Base-by-base conservation (phyloP, 1,140 invertebrate genomes). In the Argopecten irradians region DNA sequence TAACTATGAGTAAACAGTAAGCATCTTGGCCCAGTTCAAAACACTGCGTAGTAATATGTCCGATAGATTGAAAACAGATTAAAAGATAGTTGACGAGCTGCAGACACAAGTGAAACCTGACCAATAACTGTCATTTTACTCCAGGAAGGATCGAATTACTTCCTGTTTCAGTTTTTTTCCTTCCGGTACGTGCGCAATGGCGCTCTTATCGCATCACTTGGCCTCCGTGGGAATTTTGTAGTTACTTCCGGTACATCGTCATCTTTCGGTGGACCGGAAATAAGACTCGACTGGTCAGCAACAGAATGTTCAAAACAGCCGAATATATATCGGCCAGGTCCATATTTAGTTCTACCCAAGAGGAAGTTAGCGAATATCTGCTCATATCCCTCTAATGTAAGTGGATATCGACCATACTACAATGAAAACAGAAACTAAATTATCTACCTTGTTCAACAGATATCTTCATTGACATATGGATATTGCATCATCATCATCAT, bases 311-410 rank as follows among this genome's bases (percentile, higher is more conserved):
- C 91, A 87, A 93, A 94, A 89, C 93, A 94, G 19, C 93, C 93
- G 83, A 94, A 94, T 19, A 94, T 93, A 46, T 92, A 92, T 16
- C 92, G 87, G 0, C 93, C 93, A 0, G 93, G 93, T 0, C 93
- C 93, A 36, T 91, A 88, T 2, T 92, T 92, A 11, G 93, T 94
- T 36, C 91, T 91, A 8, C 93, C 93, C 34, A 94, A 88, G 19
- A 94, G 89, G 84, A 94, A 94, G 88, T 94, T 94, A 46, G 93
- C 91, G 88, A 94, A 94, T 19, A 94, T 92, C 87, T 93, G 93
- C 32, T 93, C 91, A 55, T 92, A 93, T 32, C 92, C 88, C 34
- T 90, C 71, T 35, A 92, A 33, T 28, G 91, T 91, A 22, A 94
- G 83, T 0, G 91, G 92, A 86, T 93, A 93, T 33, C 55, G 36